Evolutionary conservation across 2,888 invertebrate species (phyloP).

Genomic region (Tetrapedia diversipes): DNA sequence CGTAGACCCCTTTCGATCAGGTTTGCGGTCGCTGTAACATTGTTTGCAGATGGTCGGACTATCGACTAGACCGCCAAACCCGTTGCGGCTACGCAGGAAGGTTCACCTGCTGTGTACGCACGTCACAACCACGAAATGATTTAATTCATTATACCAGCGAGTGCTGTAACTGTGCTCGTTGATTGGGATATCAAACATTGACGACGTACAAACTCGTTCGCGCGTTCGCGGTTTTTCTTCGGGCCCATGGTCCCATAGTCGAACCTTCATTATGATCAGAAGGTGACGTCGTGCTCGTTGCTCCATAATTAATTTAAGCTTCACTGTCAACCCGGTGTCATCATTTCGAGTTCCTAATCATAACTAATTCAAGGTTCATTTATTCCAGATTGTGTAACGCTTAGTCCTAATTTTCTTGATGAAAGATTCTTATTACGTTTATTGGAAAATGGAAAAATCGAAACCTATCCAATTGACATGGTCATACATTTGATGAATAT

Average conservation of each 20-base stretch:
- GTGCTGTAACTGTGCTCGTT: slow-evolving; percentile 9
- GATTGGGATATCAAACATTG: slow-evolving; percentile 34
- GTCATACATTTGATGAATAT: too few species aligned
- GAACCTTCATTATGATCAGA: background rate
- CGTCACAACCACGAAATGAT: slow-evolving; percentile 47
- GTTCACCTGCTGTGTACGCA: slow-evolving; percentile 31
- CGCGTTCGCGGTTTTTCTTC: background rate
- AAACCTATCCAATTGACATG: too few species aligned
- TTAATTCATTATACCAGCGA: slow-evolving; percentile 45
- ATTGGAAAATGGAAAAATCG: too few species aligned
- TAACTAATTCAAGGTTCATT: too few species aligned
- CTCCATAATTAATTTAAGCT: too few species aligned
- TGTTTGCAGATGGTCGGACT: slow-evolving; percentile 62
- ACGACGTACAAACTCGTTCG: background rate
- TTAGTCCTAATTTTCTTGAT: too few species aligned
- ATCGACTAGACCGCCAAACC: slow-evolving; percentile 61
- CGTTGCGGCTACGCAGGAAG: slow-evolving; percentile 48
- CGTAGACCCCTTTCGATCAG: slow-evolving; percentile 55
- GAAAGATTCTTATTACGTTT: too few species aligned
- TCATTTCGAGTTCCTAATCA: too few species aligned
- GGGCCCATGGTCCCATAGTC: background rate
- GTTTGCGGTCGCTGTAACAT: slow-evolving; percentile 62
- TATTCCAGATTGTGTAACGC: too few species aligned
- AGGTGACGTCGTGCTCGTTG: too few species aligned
- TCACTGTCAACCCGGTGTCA: too few species aligned